Base-by-base conservation (phyloP, 2,797 vertebrate genomes). In the Bradypus variegatus region DNA sequence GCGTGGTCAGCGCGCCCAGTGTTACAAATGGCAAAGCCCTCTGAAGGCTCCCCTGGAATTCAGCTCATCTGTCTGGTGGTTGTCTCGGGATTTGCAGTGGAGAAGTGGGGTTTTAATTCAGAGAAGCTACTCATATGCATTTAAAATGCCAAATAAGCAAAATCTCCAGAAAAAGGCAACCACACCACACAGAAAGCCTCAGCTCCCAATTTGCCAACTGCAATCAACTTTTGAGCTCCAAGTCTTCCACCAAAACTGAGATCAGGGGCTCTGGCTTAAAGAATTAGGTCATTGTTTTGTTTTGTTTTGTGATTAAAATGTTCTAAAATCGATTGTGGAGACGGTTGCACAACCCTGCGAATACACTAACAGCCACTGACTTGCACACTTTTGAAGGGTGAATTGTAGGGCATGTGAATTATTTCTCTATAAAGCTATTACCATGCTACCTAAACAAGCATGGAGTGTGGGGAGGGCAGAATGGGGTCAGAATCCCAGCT, bases 11-110 rank as follows among this genome's bases (percentile, higher is more conserved):
- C 13, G 45, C 1, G 15, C 64, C n/a, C 80, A 5, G 11, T 2
- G 70, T 15, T 70, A 75, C 6, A 62, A 77, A 12, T 6, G 21
- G 88, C 85, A 69, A 86, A 80, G 55, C 31, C 64, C n/a, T 73
- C 72, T 6, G 48, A 55, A 88, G 87, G 50, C 72, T 27, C 78
- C 73, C 73, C 86, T 67, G 93, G 95, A 95, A 96, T 95, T n/a
- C 33, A 1, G 58, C 45, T 55, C 92, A 94, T 95, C 77, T 90
- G 85, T 89, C 92, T 0, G 87, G 75, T 88, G 95, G 94, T 86
- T 86, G 95, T 89, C 95, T 60, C 21, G 92, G 90, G 86, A 84
- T 94, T 45, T 87, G 55, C 72, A 21, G 62, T 73, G 7, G 45
- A 95, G 93, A 95, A 92, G 50, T 3, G 5, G 58, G 48, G 62